Conservation (phyloP, 2,797 vertebrate species). For the Myioborus melanocephalus region DNA sequence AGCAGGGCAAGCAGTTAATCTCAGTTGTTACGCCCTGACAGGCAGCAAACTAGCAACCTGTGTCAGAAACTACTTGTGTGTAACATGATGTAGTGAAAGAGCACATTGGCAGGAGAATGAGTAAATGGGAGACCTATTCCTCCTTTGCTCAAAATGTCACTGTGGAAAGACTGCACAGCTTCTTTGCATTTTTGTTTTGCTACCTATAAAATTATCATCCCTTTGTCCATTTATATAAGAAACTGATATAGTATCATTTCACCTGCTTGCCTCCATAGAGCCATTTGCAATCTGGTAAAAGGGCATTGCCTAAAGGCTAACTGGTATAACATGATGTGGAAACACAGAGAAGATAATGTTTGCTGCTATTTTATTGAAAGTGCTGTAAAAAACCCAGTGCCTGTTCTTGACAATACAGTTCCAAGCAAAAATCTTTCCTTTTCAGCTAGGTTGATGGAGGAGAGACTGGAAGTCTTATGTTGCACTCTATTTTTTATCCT, state of each 20-base stretch:
- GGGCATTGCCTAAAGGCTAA: neutral
- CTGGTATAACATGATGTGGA: neutral
- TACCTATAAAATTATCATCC: neutral
- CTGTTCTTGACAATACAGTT: neutral
- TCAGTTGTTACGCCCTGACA: fast-evolving
- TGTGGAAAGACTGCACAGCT: neutral
- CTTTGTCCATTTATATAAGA: neutral
- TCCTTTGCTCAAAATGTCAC: neutral
- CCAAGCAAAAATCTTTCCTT: neutral
- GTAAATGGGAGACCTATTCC: neutral
- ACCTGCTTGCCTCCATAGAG: neutral
- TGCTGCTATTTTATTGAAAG: neutral
- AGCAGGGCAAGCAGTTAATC: neutral
- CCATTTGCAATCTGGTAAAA: neutral
- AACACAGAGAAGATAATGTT: neutral
- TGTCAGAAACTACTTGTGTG: neutral
- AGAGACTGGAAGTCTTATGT: neutral
- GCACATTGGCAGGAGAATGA: neutral
- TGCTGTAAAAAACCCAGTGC: neutral
- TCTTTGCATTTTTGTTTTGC: neutral
- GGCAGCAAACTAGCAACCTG: neutral
- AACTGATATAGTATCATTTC: fast-evolving
- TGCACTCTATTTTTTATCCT: neutral
- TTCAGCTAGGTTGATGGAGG: neutral
- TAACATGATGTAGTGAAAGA: neutral